A percentile compares a stretch with the other conserved stretches of the same genome.
Evolutionary conservation across 2,797 vertebrate species (phyloP).

Genomic region (Fistularia tabacaria): DNA sequence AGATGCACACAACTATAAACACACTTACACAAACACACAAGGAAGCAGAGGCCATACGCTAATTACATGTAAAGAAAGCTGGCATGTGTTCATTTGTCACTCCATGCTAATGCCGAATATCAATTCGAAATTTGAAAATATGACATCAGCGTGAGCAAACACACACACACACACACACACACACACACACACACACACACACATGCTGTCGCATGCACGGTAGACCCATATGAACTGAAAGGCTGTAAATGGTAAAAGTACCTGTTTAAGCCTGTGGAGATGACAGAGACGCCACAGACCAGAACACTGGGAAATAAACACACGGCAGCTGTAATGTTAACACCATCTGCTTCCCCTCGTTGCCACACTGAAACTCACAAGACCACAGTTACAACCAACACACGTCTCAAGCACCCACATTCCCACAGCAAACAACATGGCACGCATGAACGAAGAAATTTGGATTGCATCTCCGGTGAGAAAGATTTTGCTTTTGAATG

Average conservation of each 20-base stretch:
- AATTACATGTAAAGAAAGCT: slow-evolving; percentile 1
- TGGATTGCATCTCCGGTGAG: not conserved
- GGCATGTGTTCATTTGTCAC: slow-evolving; percentile 18
- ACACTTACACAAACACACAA: slow-evolving; percentile 25
- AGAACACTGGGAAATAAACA: slow-evolving; percentile 69
- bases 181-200: slow-evolving; percentile 1
- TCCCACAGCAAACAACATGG: slow-evolving; percentile 12
- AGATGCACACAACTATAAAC: slow-evolving; percentile 56
- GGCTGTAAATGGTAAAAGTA: slow-evolving; percentile 58
- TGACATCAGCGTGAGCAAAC: slow-evolving; percentile 10
- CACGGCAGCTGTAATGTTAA: slow-evolving; percentile 62
- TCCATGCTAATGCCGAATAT: slow-evolving; percentile 9
- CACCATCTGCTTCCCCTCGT: slow-evolving; percentile 32
- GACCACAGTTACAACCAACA: not conserved
- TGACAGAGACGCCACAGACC: slow-evolving; percentile 61
- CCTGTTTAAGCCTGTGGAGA: slow-evolving; percentile 54
- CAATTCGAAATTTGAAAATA: slow-evolving; percentile 11
- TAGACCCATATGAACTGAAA: slow-evolving; percentile 16
- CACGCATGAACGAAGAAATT: not conserved
- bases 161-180: slow-evolving; percentile 2
- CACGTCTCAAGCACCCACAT: slow-evolving; percentile 4
- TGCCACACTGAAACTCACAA: slow-evolving; percentile 8
- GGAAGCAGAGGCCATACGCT: slow-evolving; percentile 7
- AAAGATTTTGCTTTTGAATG: not conserved
- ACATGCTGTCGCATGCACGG: not conserved